Conservation (phyloP, 2,888 invertebrate species). For the Carpatolechia fugitivella region DNA sequence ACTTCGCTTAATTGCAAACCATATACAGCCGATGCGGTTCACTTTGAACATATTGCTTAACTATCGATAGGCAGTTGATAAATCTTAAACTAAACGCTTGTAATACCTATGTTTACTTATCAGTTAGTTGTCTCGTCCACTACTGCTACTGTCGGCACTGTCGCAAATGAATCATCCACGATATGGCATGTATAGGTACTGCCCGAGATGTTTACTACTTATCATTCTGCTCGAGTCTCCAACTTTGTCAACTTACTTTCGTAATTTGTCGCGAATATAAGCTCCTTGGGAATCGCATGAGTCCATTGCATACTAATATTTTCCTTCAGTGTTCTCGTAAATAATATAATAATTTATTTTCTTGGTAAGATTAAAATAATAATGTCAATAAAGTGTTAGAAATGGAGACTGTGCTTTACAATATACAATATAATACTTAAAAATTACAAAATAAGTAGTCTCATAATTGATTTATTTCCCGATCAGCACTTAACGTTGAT, state of each 20-base stretch:
- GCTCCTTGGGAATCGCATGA: slow-evolving; percentile 21
- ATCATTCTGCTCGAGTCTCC: slow-evolving; percentile 25
- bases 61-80: slow-evolving; percentile 15
- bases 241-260: slow-evolving; percentile 21
- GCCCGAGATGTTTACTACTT: slow-evolving; percentile 3
- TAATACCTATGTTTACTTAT: slow-evolving; percentile 4
- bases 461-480: no score
- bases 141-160: background rate
- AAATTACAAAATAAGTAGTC: no score
- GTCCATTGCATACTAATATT: slow-evolving; percentile 6
- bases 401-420: no score
- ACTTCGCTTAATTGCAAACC: slow-evolving; percentile 8
- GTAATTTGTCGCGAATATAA: slow-evolving; percentile 30
- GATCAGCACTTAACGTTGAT: slow-evolving; percentile 5
- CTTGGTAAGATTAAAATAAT: no score
- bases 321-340: background rate
- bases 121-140: background rate
- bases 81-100: slow-evolving; percentile 5
- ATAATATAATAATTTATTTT: background rate
- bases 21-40: background rate
- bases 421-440: no score
- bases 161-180: no score
- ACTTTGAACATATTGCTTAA: slow-evolving; percentile 14
- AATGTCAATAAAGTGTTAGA: no score
- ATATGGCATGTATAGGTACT: no score